Percentiles rank a stretch among this genome's conserved stretches.
Evolutionary conservation across 2,797 vertebrate species (phyloP).

Genomic region (Heteromormyrus szaboi): DNA sequence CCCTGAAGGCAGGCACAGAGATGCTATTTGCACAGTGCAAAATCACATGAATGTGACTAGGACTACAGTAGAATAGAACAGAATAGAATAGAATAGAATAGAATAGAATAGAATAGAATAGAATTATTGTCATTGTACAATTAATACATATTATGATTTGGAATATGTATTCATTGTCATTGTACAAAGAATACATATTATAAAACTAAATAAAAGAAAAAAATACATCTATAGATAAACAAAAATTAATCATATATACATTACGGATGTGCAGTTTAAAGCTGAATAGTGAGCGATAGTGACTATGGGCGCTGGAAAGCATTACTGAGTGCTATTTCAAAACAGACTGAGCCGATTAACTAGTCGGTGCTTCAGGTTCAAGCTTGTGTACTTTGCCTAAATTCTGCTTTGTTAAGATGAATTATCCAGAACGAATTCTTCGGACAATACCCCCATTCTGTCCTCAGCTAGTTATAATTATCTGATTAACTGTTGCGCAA

Average conservation of each 20-base stretch:
- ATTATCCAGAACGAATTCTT: background rate
- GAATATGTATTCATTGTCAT: background rate
- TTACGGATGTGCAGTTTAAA: background rate
- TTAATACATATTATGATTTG: background rate
- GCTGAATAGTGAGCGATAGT: background rate
- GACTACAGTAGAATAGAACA: background rate
- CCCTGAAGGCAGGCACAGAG: background rate
- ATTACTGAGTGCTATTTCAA: background rate
- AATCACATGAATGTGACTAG: background rate
- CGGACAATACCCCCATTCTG: background rate
- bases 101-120: background rate
- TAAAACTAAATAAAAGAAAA: background rate
- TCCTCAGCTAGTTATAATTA: background rate
- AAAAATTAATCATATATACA: background rate
- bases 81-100: too few relatives aligned
- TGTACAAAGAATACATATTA: background rate
- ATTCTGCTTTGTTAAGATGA: background rate
- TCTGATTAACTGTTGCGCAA: background rate
- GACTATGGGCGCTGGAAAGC: background rate
- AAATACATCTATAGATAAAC: background rate
- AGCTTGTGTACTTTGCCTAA: background rate
- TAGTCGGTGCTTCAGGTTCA: background rate
- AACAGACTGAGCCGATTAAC: background rate
- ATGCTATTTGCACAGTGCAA: background rate
- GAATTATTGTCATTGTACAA: background rate